These are phyloP conservation scores for Centroberyx gerrardi DNA, from an alignment of 2,797 vertebrate genomes.

Conservation along the genomic window DNA sequence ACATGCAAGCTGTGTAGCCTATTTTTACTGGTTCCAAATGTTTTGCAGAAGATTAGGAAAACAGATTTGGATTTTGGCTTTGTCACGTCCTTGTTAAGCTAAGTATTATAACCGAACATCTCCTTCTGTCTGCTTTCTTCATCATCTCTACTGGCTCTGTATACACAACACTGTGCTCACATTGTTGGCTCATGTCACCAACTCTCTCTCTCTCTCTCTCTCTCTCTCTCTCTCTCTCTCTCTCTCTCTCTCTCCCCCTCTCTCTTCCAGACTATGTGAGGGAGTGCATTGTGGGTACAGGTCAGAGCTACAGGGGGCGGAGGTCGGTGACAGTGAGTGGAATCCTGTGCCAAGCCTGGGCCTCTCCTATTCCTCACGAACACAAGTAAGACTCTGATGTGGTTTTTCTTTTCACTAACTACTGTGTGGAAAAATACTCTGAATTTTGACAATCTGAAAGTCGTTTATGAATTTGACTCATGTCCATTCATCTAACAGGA, in stretches of 20 bases:
- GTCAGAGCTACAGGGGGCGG: slow-evolving; percentile 93
- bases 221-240: slow-evolving; percentile 9
- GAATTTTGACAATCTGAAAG: neutral
- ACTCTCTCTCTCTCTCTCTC: slow-evolving; percentile 22
- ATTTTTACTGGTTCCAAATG: slow-evolving; percentile 52
- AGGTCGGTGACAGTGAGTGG: slow-evolving; percentile 92
- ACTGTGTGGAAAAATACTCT: neutral
- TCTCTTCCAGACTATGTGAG: slow-evolving; percentile 89
- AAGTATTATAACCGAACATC: slow-evolving; percentile 47
- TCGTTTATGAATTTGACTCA: neutral
- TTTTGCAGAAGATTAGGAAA: slow-evolving; percentile 68
- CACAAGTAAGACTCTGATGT: slow-evolving; percentile 91
- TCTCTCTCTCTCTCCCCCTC: slow-evolving; percentile 7
- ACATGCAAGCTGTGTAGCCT: slow-evolving; percentile 36
- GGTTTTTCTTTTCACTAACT: slow-evolving; percentile 33
- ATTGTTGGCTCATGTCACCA: slow-evolving; percentile 50
- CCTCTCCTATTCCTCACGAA: slow-evolving; percentile 95
- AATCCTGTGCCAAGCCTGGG: slow-evolving; percentile 95
- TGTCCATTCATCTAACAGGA: too few relatives aligned
- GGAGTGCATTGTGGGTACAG: slow-evolving; percentile 95
- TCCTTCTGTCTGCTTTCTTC: slow-evolving; percentile 70
- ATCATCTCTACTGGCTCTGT: slow-evolving; percentile 60
- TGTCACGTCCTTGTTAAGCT: slow-evolving; percentile 57
- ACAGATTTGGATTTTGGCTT: slow-evolving; percentile 74
- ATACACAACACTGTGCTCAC: slow-evolving; percentile 30